Conservation (phyloP, 2,113 vertebrate species). For the Salminus brasiliensis region DNA sequence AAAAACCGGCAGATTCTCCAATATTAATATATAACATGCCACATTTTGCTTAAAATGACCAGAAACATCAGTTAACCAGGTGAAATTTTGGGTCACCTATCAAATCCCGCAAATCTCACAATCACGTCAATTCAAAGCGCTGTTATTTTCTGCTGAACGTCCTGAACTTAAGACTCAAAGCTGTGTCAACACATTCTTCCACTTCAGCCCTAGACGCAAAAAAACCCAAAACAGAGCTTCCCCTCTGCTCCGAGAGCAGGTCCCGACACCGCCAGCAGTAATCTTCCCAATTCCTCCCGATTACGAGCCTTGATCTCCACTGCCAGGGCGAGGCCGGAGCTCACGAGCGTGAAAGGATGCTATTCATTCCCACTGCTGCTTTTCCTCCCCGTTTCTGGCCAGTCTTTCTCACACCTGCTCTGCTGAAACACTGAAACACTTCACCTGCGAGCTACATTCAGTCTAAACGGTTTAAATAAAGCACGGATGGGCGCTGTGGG, state of each 20-base stretch:
- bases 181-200: no score
- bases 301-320: not conserved
- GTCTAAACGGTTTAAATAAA: constrained; percentile 15
- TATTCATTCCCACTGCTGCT: not conserved
- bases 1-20: no score
- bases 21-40: no score
- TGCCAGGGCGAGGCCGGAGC: not conserved
- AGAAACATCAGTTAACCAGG: no score
- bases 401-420: not conserved
- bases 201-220: not conserved
- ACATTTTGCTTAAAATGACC: no score
- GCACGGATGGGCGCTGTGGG: not conserved
- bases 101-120: no score
- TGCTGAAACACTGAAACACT: not conserved
- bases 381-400: not conserved
- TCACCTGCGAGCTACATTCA: constrained; percentile 10
- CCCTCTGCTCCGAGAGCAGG: not conserved
- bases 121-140: not conserved
- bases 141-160: not conserved
- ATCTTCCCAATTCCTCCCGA: not conserved
- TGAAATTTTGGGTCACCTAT: no score
- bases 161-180: no score
- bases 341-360: not conserved
- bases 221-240: no score
- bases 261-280: not conserved